A percentile compares a stretch with the other conserved stretches of the same genome.
Evolutionary conservation across 2,888 invertebrate genomes (phyloP).

Genomic region (Cephalotes varians): DNA sequence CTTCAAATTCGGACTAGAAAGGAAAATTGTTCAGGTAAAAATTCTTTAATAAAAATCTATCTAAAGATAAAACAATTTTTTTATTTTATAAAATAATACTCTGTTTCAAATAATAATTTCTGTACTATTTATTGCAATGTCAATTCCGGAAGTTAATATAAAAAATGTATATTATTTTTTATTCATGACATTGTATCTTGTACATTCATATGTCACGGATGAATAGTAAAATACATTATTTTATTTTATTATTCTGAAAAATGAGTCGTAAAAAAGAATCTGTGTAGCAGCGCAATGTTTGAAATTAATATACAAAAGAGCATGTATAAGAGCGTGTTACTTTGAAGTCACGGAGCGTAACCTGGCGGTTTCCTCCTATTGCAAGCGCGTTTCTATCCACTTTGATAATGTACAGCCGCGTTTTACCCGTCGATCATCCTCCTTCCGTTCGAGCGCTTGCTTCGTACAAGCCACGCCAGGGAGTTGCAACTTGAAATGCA

Average conservation of each 20-base stretch:
- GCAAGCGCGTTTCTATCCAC: slow-evolving; percentile 46
- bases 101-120: not conserved
- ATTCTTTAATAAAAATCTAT: not conserved
- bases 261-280: slow-evolving; percentile 6
- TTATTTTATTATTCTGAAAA: slow-evolving; percentile 9
- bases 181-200: not conserved
- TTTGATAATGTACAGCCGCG: slow-evolving; percentile 53
- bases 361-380: slow-evolving; percentile 34
- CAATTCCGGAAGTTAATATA: not conserved
- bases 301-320: slow-evolving; percentile 51
- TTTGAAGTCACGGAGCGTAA: slow-evolving; percentile 42
- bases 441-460: slow-evolving; percentile 48
- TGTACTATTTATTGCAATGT: not conserved
- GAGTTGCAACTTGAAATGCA: slow-evolving; percentile 75
- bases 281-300: not conserved
- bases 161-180: not conserved
- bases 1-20: not conserved
- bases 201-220: not conserved
- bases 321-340: slow-evolving; percentile 26
- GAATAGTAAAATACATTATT: not conserved
- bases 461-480: slow-evolving; percentile 38
- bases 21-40: not conserved
- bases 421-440: slow-evolving; percentile 41
- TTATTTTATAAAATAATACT: not conserved
- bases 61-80: not conserved